Conservation (phyloP, 2,113 vertebrate species). For the Semnopithecus entellus region DNA sequence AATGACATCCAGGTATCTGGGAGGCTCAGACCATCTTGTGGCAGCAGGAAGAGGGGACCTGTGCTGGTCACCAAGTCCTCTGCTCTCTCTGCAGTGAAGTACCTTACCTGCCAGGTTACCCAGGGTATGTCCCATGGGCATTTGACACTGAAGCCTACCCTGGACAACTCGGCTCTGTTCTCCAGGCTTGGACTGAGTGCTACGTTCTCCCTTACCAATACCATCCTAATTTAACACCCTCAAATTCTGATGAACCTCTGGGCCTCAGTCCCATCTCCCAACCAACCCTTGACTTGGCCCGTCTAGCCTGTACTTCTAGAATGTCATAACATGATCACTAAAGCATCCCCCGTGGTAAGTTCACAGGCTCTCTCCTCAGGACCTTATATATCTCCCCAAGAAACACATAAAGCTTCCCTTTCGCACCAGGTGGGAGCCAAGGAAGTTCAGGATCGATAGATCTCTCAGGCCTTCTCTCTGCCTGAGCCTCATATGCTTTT, state of each 20-base stretch:
- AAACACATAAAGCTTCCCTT: rapidly evolving
- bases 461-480: neutral
- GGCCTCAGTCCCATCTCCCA: neutral
- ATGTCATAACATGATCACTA: neutral
- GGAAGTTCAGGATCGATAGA: neutral
- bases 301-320: neutral
- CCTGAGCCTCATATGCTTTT: neutral
- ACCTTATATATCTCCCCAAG: neutral
- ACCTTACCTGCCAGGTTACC: neutral
- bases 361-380: neutral
- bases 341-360: neutral
- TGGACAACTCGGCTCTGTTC: neutral
- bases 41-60: too few species aligned
- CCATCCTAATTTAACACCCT: neutral
- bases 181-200: neutral
- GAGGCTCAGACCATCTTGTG: too few species aligned
- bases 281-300: too few species aligned
- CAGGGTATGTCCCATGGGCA: neutral
- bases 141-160: too few species aligned
- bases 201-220: neutral
- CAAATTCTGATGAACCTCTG: neutral
- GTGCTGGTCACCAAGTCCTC: neutral
- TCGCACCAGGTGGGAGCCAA: neutral
- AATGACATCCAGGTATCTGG: neutral
- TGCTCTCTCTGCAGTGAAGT: neutral